These are phyloP conservation scores for Sinocyclocheilus grahami DNA, from an alignment of 2,113 vertebrate species.

Conservation along the genomic window DNA sequence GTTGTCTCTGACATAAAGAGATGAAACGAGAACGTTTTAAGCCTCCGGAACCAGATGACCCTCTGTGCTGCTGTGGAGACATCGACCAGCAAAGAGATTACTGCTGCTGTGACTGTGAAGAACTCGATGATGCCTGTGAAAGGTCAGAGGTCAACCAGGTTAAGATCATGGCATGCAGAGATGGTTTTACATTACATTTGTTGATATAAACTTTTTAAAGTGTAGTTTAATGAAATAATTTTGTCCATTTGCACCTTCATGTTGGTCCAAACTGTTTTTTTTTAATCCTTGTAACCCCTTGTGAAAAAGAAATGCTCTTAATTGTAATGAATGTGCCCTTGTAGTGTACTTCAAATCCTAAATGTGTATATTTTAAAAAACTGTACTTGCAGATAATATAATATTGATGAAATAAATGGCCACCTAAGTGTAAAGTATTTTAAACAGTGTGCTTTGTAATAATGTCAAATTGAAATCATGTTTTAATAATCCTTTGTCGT, in stretches of 20 bases:
- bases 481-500: too few species aligned
- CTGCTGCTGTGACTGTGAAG: slow-evolving; percentile 90
- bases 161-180: slow-evolving; percentile 35
- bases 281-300: not conserved
- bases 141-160: slow-evolving; percentile 71
- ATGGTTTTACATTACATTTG: not conserved
- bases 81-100: slow-evolving; percentile 82
- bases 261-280: not conserved
- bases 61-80: slow-evolving; percentile 92
- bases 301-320: too few species aligned
- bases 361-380: too few species aligned
- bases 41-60: slow-evolving; percentile 70
- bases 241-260: not conserved
- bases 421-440: too few species aligned
- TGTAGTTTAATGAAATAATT: not conserved
- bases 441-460: too few species aligned
- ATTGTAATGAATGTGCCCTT: too few species aligned
- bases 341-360: too few species aligned
- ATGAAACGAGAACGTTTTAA: slow-evolving; percentile 72
- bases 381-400: too few species aligned
- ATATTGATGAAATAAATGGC: too few species aligned
- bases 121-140: slow-evolving; percentile 87
- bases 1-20: slow-evolving; percentile 25
- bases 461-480: too few species aligned
- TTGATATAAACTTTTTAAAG: not conserved